Base-by-base conservation (phyloP, 2,113 vertebrate species). In the Heptranchias perlo region DNA sequence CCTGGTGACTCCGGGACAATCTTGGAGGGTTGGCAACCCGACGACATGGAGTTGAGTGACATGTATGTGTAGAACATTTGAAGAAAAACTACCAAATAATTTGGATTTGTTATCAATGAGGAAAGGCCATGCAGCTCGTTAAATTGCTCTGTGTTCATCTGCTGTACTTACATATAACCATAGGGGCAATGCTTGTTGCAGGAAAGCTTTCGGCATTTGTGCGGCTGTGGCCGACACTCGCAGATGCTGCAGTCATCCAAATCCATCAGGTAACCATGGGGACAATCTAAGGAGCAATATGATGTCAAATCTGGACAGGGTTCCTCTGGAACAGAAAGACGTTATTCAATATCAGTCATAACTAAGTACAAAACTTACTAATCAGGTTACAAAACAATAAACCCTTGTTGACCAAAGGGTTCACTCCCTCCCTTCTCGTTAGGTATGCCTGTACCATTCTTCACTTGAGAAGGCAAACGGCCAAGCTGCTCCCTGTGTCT, bases 181-280 rank as follows among this genome's bases (percentile, higher is more conserved):
- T 98, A 97, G 11, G 97, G 98, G 96, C 98, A 98, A 96, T 97
- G 98, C 97, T 98, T 98, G 96, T 97, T 97, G 97, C 98, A 98
- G 96, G 97, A 97, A 97, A 98, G 87, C 94, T 97, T 97, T 96
- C 97, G 97, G 94, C 98, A 98, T 96, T 96, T 98, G 92, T 97
- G 96, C 65, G 96, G 23, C 0, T 97, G 97, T 69, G 96, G 91
- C 91, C 87, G 97, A 96, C 98, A 98, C 94, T 98, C 97, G n/a
- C 98, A 98, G 96, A 98, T 97, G 96, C 98, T 97, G n/a, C 98
- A 98, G 96, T 97, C 98, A 95, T 97, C 97, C 73, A 97, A 96
- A 47, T 98, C 98, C 96, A 96, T 97, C 96, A 98, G 96, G 82
- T 97, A 98, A 78, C 98, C 98, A 97, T 96, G 96, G 1, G 98